phyloP scores from a whole-genome alignment of 2,888 invertebrate genomes.

The Limnephilus auricula region DNA sequence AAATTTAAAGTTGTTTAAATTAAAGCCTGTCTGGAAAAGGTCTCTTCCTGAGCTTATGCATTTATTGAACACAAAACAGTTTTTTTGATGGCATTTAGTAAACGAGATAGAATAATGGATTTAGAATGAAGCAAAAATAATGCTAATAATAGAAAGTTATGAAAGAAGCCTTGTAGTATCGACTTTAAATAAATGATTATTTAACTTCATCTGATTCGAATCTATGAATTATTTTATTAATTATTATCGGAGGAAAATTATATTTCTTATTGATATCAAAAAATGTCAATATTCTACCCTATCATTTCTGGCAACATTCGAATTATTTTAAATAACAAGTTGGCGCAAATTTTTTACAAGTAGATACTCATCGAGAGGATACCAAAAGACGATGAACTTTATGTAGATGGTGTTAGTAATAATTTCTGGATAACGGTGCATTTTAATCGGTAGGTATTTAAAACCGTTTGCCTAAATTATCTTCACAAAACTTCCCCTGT shows the following conservation, averaged over 20 bases:
- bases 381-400: too few relatives aligned
- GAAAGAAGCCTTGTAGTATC: neutral
- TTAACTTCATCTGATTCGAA: neutral
- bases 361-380: too few relatives aligned
- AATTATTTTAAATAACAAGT: too few relatives aligned
- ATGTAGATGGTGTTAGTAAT: too few relatives aligned
- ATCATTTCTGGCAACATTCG: too few relatives aligned
- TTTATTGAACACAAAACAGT: neutral
- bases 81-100: neutral
- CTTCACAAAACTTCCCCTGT: too few relatives aligned
- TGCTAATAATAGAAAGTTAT: neutral
- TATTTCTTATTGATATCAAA: too few relatives aligned
- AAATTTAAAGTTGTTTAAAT: neutral
- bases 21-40: neutral
- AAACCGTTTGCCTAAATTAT: too few relatives aligned
- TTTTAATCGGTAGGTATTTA: too few relatives aligned
- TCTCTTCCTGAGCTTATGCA: neutral
- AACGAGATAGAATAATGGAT: neutral
- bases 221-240: neutral
- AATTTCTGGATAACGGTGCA: too few relatives aligned
- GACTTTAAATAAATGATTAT: neutral
- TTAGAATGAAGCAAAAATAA: neutral
- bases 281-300: too few relatives aligned
- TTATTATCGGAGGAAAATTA: neutral
- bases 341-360: too few relatives aligned